These are phyloP conservation scores for Hydropotes inermis DNA, from an alignment of 2,113 vertebrate genomes.

Conservation along the genomic window DNA sequence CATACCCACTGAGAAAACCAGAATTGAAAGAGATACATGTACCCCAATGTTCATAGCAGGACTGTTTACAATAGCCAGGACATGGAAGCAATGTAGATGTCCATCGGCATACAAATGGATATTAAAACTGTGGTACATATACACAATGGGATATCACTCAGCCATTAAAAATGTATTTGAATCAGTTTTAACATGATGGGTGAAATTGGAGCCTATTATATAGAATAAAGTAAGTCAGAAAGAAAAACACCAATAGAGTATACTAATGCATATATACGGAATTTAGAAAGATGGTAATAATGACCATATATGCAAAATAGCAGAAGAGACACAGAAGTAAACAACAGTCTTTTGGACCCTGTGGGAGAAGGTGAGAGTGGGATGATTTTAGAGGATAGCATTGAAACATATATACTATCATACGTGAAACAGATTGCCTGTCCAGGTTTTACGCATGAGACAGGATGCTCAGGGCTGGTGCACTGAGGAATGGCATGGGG, in stretches of 20 bases:
- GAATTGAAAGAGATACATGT: no score
- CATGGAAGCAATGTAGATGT: not conserved
- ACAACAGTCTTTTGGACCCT: not conserved
- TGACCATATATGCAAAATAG: accelerated
- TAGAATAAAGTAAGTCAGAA: no score
- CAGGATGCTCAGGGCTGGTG: not conserved
- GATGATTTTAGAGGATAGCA: not conserved
- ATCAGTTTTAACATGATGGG: not conserved
- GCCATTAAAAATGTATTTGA: not conserved
- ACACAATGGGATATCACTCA: not conserved
- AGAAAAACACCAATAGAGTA: not conserved
- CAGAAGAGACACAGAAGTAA: not conserved
- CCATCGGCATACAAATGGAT: not conserved
- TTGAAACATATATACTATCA: not conserved
- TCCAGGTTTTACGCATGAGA: not conserved
- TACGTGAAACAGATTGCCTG: not conserved
- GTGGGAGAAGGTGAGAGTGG: not conserved
- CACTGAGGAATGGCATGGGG: not conserved
- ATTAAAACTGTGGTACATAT: not conserved
- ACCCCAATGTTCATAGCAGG: no score
- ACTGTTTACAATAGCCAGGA: not conserved
- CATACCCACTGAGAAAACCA: no score
- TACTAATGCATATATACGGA: not conserved
- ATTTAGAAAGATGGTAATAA: not conserved
- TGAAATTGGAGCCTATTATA: not conserved